Evolutionary conservation across 2,113 vertebrate genomes (phyloP).

Genomic region (Ciconia stormi): DNA sequence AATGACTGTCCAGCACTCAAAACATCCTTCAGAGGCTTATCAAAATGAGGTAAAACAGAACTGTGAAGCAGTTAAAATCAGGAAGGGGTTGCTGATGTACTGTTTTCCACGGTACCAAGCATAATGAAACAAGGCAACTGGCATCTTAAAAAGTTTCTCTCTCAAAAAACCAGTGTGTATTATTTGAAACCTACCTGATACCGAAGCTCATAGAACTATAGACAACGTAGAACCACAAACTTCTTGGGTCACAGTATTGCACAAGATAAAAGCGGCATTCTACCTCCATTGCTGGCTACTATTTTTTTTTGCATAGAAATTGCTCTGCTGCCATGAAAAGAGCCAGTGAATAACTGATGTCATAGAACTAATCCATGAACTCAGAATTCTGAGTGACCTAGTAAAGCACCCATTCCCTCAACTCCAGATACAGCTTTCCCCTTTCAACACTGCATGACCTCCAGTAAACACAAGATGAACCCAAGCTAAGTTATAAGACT

Average conservation of each 20-base stretch:
- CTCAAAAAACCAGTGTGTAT: background rate
- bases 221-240: background rate
- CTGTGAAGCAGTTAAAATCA: background rate
- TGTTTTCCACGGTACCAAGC: background rate
- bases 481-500: background rate
- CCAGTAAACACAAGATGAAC: background rate
- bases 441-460: background rate
- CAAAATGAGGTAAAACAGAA: constrained; percentile 4
- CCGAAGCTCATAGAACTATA: background rate
- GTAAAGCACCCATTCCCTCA: background rate
- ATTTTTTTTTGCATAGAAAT: background rate
- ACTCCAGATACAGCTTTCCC: background rate
- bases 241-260: background rate
- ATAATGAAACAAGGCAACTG: background rate
- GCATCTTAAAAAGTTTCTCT: background rate
- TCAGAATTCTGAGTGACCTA: background rate
- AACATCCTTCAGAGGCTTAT: background rate
- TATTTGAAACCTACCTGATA: background rate
- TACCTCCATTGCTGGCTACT: background rate
- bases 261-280: background rate
- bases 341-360: background rate
- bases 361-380: background rate
- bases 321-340: background rate
- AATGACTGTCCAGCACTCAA: background rate
- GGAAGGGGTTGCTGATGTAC: background rate